phyloP scores from a whole-genome alignment of 2,888 invertebrate species.

The Drosophila birchii region DNA sequence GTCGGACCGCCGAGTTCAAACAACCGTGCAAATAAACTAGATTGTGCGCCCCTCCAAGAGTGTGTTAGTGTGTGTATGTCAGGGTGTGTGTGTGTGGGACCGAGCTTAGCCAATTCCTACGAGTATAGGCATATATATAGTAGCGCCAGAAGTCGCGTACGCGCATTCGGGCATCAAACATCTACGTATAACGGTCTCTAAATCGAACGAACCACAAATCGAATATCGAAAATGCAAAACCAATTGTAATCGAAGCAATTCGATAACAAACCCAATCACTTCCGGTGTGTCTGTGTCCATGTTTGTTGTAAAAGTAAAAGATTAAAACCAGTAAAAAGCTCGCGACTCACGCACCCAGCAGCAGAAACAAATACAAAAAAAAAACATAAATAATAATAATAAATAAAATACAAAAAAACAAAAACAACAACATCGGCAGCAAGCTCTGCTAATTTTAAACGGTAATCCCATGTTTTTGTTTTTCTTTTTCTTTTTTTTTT shows the following conservation, averaged over 20 bases:
- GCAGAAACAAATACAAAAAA: slow-evolving; percentile 32
- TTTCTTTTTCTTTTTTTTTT: slow-evolving; percentile 26
- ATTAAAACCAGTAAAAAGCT: slow-evolving; percentile 16
- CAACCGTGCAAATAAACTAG: slow-evolving; percentile 72
- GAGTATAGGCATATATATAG: slow-evolving; percentile 68
- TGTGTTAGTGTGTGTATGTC: neutral
- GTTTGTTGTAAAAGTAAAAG: slow-evolving; percentile 23
- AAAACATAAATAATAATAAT: slow-evolving; percentile 23
- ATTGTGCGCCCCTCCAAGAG: slow-evolving; percentile 52
- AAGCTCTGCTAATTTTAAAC: slow-evolving; percentile 68
- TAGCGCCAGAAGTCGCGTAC: slow-evolving; percentile 68
- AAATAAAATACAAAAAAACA: slow-evolving; percentile 45
- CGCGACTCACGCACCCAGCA: slow-evolving; percentile 62
- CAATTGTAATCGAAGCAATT: slow-evolving; percentile 13
- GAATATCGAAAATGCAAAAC: neutral
- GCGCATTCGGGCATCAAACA: slow-evolving; percentile 69
- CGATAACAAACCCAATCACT: slow-evolving; percentile 40
- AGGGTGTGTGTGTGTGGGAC: slow-evolving; percentile 20
- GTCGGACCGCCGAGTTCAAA: slow-evolving; percentile 66
- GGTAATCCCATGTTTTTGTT: slow-evolving; percentile 68
- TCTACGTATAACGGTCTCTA: slow-evolving; percentile 50
- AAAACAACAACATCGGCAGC: slow-evolving; percentile 44
- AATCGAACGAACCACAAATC: slow-evolving; percentile 24
- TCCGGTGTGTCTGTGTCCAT: slow-evolving; percentile 54
- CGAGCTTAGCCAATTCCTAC: slow-evolving; percentile 54